Evolutionary conservation across 1,140 invertebrate species (phyloP), one percentile per base, ranked within the genome.

Genomic region (Drosophila yakuba): DNA sequence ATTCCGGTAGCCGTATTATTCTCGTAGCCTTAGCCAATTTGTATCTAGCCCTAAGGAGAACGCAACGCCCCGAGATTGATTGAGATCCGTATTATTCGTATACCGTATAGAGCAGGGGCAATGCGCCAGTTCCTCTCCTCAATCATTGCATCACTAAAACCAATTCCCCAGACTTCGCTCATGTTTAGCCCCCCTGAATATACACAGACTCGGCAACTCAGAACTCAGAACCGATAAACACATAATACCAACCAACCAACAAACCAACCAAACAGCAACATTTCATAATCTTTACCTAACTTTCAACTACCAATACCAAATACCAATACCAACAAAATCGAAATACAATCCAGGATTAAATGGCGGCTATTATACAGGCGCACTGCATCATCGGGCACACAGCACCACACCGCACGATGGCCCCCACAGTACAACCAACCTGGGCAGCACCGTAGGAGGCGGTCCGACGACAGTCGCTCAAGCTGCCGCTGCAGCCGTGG

Each of bases 341-440:
- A 91, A 90, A 83, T 91, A 91, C 74, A 84, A 92, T 92, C 95
- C 95, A 93, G 95, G 95, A 89, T 94, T 95, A 93, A 95, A 95
- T 92, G 95, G 95, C 89, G 95, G 95, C 83, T 96, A 95, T 93
- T 96, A 96, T 93, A 93, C 94, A 90, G 95, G 95, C 90, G 93
- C 94, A 81, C 93, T 95, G 79, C 95, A 96, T 93, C 95, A 96
- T 93, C 95, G 96, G 93, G 95, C 95, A 67, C 95, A 96, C 92
- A 96, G 95, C 80, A 96, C 95, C 85, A 96, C 95, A 95, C 95
- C 95, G 75, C 95, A 96, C 92, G 95, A 96, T 93, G 94, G 83
- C 50, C 83, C 94, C 90, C 94, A 95, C 92, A 93, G 94, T 91
- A 94, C 94, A 92, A 90, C 84, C 75, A 84, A 86, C 77, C 60